These are phyloP conservation scores for Mastomys coucha DNA, from an alignment of 2,113 vertebrate species.

Conservation along the genomic window DNA sequence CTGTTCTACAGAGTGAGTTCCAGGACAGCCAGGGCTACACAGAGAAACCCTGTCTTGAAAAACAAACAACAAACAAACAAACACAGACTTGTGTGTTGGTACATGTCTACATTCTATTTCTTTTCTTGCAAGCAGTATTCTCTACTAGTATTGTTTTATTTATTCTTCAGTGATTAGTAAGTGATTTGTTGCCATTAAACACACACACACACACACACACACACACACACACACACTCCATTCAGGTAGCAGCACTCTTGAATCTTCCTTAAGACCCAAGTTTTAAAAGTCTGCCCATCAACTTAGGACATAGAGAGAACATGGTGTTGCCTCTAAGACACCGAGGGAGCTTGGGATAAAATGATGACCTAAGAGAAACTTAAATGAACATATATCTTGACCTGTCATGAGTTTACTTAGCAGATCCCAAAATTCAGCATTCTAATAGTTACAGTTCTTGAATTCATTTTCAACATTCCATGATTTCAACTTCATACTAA, in stretches of 20 bases:
- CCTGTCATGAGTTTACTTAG: background rate
- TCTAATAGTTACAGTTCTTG: background rate
- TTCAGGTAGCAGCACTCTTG: background rate
- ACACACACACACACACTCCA: background rate
- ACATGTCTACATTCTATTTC: slow-evolving; percentile 6
- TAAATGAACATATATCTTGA: background rate
- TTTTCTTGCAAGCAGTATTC: background rate
- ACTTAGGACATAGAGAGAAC: background rate
- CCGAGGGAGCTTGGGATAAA: background rate
- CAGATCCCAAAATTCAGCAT: background rate
- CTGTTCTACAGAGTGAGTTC: too few relatives aligned
- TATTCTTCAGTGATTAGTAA: slow-evolving; percentile 35
- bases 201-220: background rate
- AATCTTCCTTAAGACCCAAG: slow-evolving; percentile 3
- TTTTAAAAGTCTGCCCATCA: background rate
- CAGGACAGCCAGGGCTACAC: too few relatives aligned
- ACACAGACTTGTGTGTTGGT: background rate
- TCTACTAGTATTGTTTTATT: slow-evolving; percentile 24
- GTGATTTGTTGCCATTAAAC: background rate
- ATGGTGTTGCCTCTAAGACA: background rate
- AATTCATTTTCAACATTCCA: slow-evolving; percentile 10
- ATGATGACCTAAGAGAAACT: background rate
- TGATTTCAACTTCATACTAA: slow-evolving; percentile 61
- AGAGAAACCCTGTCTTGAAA: too few relatives aligned
- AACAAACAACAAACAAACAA: too few relatives aligned